phyloP scores from a whole-genome alignment of 1,140 invertebrate genomes.

The Caenorhabditis brenneri region DNA sequence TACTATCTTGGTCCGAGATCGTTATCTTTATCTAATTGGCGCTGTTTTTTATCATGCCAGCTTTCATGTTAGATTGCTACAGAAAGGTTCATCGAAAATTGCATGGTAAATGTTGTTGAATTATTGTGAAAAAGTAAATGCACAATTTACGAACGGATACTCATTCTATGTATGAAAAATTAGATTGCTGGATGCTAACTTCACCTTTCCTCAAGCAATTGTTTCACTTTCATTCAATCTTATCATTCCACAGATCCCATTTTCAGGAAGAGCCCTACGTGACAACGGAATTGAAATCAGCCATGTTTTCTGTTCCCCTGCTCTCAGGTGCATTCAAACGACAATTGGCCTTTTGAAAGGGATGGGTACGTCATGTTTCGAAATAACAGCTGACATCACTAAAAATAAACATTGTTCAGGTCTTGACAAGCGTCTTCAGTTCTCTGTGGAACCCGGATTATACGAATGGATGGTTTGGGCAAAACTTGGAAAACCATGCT shows the following conservation, averaged over 20 bases:
- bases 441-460: not conserved
- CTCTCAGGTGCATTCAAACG: slow-evolving; percentile 18
- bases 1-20: too few relatives aligned
- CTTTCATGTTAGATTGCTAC: too few relatives aligned
- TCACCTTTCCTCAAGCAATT: too few relatives aligned
- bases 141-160: too few relatives aligned
- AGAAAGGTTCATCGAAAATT: too few relatives aligned
- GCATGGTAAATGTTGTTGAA: too few relatives aligned
- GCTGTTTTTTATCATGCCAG: too few relatives aligned
- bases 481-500: not conserved
- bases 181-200: too few relatives aligned
- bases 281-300: slow-evolving; percentile 33
- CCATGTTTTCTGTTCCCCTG: slow-evolving; percentile 24
- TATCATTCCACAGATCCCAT: not conserved
- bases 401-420: not conserved
- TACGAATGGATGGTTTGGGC: slow-evolving; percentile 10
- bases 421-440: not conserved
- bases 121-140: too few relatives aligned
- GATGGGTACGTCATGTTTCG: slow-evolving; percentile 22
- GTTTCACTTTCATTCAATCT: not conserved
- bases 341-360: slow-evolving; percentile 26
- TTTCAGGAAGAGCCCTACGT: slow-evolving; percentile 13
- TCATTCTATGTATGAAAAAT: too few relatives aligned
- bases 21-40: too few relatives aligned
- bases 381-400: not conserved